Conservation (phyloP, 2,797 vertebrate genomes). For the Threskiornis aethiopicus region DNA sequence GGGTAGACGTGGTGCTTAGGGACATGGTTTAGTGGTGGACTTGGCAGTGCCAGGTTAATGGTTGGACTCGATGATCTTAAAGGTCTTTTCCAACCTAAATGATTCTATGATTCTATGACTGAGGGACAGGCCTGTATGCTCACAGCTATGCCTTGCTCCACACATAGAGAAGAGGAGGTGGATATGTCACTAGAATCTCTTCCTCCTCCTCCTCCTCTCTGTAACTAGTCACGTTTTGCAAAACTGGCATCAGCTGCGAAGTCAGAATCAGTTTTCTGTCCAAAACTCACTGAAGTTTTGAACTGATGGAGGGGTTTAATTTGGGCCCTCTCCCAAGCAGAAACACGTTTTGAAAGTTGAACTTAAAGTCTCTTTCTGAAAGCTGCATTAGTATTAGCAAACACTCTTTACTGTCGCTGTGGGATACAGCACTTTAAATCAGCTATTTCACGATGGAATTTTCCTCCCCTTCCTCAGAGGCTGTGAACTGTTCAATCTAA, state of each 20-base stretch:
- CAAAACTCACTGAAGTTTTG: background rate
- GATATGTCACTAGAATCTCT: background rate
- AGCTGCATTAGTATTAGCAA: background rate
- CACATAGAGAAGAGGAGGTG: background rate
- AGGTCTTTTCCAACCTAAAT: too few relatives aligned
- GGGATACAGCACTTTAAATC: conserved; percentile 42
- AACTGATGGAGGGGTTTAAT: background rate
- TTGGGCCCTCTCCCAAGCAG: background rate
- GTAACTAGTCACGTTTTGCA: background rate
- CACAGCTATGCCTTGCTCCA: background rate
- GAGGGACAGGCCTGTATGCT: background rate
- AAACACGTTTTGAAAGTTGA: background rate
- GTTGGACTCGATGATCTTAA: too few relatives aligned
- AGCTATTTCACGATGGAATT: conserved; percentile 44
- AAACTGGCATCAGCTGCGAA: background rate
- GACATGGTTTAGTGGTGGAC: too few relatives aligned
- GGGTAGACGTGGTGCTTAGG: too few relatives aligned
- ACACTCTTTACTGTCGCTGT: background rate
- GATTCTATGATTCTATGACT: too few relatives aligned
- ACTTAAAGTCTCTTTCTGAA: background rate
- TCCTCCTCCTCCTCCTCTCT: background rate
- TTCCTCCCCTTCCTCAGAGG: conserved; percentile 47
- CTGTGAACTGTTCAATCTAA: conserved; percentile 55
- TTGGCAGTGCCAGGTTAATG: too few relatives aligned
- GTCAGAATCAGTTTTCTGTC: background rate